Base-by-base conservation (phyloP, 2,113 vertebrate species). In the Syngnathus scovelli region DNA sequence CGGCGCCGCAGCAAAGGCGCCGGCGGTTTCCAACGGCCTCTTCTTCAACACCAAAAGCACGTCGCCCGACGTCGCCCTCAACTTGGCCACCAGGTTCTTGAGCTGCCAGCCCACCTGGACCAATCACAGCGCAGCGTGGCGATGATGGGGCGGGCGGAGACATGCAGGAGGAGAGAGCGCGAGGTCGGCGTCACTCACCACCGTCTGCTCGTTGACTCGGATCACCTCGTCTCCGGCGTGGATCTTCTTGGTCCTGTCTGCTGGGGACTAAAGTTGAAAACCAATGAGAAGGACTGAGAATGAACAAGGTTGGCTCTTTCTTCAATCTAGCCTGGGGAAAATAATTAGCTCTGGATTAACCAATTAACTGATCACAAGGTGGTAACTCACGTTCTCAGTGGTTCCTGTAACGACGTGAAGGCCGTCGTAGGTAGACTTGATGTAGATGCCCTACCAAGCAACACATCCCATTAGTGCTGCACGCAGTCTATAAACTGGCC, bases 401-500 rank as follows among this genome's bases (percentile, higher is more conserved):
- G 96, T 99, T 67, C 96, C 97, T 0, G 97, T 99, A 85, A 99
- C 94, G 78, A 99, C 90, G 38, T 99, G 97, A 16, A 96, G 88
- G 13, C 97, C 97, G 43, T 99, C 95, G 27, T 98, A 98, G 12
- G 96, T 99, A 64, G 97, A 99, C 73, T 97, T 98, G 84, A 99
- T 98, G 86, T 98, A 99, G 92, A 99, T 96, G 60, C 96, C 96
- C 97, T 99, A 86, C 64, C 43, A 49, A 38, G 62, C 38, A 0
- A 49, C 44, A 69, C 19, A 62, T 7, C 2, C 15, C 7, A 37
- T 27, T 8, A 15, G 6, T 7, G 27, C 27, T 33, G 27, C 55
- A 12, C 10, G 61, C 38, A 46, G 27, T 3, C 10, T 63, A 41
- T 12, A 12, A 5, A 16, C 2, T 0, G 23, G 11, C 43, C 23